phyloP scores from a whole-genome alignment of 2,797 vertebrate species.

The Buphagus erythrorhynchus region DNA sequence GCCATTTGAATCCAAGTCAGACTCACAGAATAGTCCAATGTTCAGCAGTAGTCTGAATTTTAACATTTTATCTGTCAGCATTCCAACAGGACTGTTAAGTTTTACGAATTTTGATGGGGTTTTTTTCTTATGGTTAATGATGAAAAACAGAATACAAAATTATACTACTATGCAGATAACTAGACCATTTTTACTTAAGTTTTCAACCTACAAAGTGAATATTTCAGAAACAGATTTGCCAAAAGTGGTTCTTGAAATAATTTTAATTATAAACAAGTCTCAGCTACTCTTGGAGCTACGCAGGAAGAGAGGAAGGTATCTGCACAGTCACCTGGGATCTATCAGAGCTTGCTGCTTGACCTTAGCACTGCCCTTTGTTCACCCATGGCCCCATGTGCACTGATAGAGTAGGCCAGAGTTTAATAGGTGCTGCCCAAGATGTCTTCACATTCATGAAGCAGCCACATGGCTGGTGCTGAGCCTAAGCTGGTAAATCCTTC shows the following conservation, averaged over 20 bases:
- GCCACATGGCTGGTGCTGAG: background rate
- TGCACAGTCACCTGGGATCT: background rate
- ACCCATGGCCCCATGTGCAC: background rate
- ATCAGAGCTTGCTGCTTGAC: background rate
- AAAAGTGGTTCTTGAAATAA: background rate
- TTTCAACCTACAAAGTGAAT: background rate
- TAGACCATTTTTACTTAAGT: background rate
- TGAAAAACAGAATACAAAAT: background rate
- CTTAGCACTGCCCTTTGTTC: background rate
- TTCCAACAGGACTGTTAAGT: background rate
- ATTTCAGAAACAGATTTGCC: background rate
- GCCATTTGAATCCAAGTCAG: background rate
- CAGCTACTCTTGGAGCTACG: accelerated
- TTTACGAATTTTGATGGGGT: background rate
- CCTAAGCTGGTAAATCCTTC: background rate
- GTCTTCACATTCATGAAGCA: background rate
- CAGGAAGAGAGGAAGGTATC: background rate
- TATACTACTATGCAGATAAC: background rate
- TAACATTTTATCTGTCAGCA: background rate
- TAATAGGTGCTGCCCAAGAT: background rate
- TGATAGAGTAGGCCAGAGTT: background rate
- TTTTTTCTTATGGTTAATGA: background rate
- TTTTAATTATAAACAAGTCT: background rate
- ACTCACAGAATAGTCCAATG: background rate
- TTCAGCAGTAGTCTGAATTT: background rate